phyloP scores from a whole-genome alignment of 92 coral and sea anemone genomes.

The Virgularia gustaviana region DNA sequence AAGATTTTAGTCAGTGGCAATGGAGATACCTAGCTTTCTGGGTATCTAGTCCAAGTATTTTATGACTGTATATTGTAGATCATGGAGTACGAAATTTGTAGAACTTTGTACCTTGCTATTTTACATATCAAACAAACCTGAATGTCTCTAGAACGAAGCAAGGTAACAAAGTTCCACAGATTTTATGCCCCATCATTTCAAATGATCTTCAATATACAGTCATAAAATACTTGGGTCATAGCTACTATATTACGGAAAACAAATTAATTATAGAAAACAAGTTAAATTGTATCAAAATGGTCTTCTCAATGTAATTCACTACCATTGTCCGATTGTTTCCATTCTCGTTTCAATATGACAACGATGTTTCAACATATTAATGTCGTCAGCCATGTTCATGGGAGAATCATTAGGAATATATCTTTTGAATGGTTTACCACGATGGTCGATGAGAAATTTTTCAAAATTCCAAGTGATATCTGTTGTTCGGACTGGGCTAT shows the following conservation, averaged over 20 bases:
- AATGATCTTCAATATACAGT: too few species aligned
- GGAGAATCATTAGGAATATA: slow-evolving; percentile 48
- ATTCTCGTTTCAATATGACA: slow-evolving; percentile 17
- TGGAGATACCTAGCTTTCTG: too few species aligned
- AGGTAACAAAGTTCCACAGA: too few species aligned
- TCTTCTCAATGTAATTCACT: neutral
- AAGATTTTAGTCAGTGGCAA: too few species aligned
- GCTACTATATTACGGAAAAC: neutral
- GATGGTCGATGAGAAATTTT: slow-evolving; percentile 60
- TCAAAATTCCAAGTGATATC: slow-evolving; percentile 68
- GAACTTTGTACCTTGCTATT: too few species aligned
- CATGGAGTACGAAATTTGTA: too few species aligned
- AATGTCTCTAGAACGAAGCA: too few species aligned
- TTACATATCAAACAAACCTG: too few species aligned
- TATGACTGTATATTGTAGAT: too few species aligned
- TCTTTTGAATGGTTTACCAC: slow-evolving; percentile 45
- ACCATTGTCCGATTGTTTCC: neutral
- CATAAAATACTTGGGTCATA: too few species aligned
- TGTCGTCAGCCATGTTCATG: slow-evolving; percentile 32
- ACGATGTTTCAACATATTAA: slow-evolving; percentile 19
- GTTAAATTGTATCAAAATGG: neutral
- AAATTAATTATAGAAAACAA: neutral
- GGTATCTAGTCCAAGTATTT: too few species aligned
- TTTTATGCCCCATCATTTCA: too few species aligned
- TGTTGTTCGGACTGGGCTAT: slow-evolving; percentile 54